phyloP scores from a whole-genome alignment of 2,888 invertebrate species.

The Uloborus plumipes region DNA sequence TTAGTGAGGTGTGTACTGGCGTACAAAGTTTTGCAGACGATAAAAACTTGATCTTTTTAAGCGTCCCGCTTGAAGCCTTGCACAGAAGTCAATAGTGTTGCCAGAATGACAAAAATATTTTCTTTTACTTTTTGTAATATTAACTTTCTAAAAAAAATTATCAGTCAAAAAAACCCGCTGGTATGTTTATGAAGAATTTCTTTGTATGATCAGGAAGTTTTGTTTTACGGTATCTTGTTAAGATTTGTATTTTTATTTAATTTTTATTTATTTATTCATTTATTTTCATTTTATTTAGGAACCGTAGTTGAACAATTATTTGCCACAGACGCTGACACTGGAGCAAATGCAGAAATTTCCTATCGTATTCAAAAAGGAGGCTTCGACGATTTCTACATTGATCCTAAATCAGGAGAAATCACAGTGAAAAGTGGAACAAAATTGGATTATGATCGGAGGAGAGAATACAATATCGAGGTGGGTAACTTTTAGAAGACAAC shows the following conservation, averaged over 20 bases:
- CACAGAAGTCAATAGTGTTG: too few relatives aligned
- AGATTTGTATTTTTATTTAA: not conserved
- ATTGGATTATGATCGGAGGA: constrained; percentile 85
- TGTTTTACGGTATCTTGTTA: not conserved
- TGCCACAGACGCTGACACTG: constrained; percentile 89
- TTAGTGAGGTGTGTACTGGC: too few relatives aligned
- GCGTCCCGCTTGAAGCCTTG: too few relatives aligned
- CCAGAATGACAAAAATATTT: too few relatives aligned
- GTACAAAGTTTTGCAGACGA: too few relatives aligned
- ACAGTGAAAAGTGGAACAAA: constrained; percentile 78
- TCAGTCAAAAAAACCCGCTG: too few relatives aligned
- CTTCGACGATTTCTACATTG: constrained; percentile 86
- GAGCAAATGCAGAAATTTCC: constrained; percentile 84
- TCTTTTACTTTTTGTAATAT: too few relatives aligned
- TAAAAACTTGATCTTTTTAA: too few relatives aligned
- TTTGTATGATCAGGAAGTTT: too few relatives aligned
- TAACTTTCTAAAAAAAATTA: too few relatives aligned
- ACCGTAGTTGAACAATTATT: constrained; percentile 81
- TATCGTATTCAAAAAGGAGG: constrained; percentile 89
- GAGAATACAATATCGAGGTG: constrained; percentile 84
- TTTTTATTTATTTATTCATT: not conserved
- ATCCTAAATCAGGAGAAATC: constrained; percentile 82
- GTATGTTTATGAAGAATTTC: too few relatives aligned
- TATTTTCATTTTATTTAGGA: constrained; percentile 73
- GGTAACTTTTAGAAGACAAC: too few relatives aligned